These are phyloP conservation scores for Scophthalmus maximus DNA, from an alignment of 2,113 vertebrate species.

Conservation along the genomic window DNA sequence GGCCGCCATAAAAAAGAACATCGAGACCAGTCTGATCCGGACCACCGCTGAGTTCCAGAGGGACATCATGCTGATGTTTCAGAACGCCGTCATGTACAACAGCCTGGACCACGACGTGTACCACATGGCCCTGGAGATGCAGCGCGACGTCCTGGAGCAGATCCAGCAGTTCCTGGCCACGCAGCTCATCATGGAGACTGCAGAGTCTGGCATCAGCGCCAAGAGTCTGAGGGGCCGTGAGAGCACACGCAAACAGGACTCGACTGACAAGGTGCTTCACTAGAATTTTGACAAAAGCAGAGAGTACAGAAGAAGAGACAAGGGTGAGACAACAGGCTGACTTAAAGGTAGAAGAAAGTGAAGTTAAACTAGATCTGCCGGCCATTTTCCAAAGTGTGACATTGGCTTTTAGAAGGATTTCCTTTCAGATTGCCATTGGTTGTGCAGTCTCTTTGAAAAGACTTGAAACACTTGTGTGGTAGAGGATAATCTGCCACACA, in stretches of 20 bases:
- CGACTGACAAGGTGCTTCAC: conserved; percentile 93
- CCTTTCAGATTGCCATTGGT: conserved; percentile 14
- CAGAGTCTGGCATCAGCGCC: conserved; percentile 95
- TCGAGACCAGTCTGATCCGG: conserved; percentile 94
- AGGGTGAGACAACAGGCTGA: conserved; percentile 61
- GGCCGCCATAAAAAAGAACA: conserved; percentile 98
- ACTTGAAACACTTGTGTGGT: too few relatives aligned
- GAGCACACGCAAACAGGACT: conserved; percentile 93
- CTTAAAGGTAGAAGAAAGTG: conserved; percentile 54
- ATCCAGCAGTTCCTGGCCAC: conserved; percentile 99
- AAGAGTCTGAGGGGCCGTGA: conserved; percentile 97
- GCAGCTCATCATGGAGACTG: conserved; percentile 99
- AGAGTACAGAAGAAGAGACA: conserved; percentile 63
- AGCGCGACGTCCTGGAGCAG: conserved; percentile 97
- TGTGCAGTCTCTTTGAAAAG: too few relatives aligned
- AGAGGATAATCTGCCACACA: too few relatives aligned
- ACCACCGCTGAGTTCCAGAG: conserved; percentile 98
- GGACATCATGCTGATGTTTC: conserved; percentile 99
- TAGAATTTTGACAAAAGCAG: conserved; percentile 67
- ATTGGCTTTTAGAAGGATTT: too few relatives aligned
- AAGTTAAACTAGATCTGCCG: conserved; percentile 39
- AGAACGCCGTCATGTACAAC: conserved; percentile 99
- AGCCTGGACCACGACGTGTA: conserved; percentile 98
- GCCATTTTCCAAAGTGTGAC: conserved; percentile 53
- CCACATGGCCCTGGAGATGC: conserved; percentile 99